These are phyloP conservation scores for Leucopsar rothschildi DNA, from an alignment of 2,113 vertebrate genomes.

Conservation along the genomic window DNA sequence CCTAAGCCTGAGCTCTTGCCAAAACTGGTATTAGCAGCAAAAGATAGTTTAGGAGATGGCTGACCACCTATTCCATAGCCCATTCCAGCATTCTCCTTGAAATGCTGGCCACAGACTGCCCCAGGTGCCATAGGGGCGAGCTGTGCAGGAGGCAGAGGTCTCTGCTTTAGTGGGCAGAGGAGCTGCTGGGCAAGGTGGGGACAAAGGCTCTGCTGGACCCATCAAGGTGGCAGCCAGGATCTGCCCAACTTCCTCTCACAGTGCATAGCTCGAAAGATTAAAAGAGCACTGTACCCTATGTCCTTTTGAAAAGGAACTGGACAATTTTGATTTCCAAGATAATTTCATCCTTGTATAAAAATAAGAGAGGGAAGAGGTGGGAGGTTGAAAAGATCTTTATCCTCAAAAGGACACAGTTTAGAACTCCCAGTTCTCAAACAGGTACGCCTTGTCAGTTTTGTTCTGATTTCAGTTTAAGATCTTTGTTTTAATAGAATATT, in stretches of 20 bases:
- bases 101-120: accelerated
- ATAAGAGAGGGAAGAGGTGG: not conserved
- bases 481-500: not conserved
- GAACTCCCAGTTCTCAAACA: not conserved
- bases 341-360: not conserved
- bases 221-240: not conserved
- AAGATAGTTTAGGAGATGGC: not conserved
- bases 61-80: not conserved
- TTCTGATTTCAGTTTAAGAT: not conserved
- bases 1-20: not conserved
- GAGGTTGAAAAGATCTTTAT: not conserved
- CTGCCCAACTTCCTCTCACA: not conserved
- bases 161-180: not conserved
- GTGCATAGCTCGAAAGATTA: not conserved
- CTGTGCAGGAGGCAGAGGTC: not conserved
- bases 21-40: not conserved
- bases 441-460: not conserved
- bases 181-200: not conserved
- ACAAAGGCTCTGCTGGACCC: not conserved
- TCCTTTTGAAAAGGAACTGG: not conserved
- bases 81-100: not conserved
- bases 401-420: not conserved
- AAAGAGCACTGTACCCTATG: not conserved
- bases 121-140: not conserved
- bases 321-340: not conserved